Evolutionary conservation across 2,888 invertebrate genomes (phyloP).

Genomic region (Autographa pulchrina): DNA sequence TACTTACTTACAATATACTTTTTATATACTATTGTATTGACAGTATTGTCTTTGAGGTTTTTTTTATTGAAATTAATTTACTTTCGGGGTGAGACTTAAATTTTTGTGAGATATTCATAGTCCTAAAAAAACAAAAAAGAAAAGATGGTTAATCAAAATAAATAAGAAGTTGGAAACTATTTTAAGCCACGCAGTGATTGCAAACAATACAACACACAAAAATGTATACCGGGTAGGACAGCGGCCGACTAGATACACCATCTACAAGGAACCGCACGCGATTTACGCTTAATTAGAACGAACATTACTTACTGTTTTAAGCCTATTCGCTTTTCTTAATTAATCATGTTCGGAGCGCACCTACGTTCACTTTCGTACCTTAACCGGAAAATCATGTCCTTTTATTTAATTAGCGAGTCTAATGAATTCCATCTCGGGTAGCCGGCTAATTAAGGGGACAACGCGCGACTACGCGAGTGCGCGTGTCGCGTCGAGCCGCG

Average conservation of each 20-base stretch:
- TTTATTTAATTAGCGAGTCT: slow-evolving; percentile 82
- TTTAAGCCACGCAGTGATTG: slow-evolving; percentile 25
- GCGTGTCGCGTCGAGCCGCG: slow-evolving; percentile 53
- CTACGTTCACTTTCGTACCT: slow-evolving; percentile 77
- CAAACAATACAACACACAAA: slow-evolving; percentile 34
- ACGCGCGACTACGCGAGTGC: slow-evolving; percentile 60
- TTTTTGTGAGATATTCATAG: too few species aligned
- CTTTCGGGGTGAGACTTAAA: too few species aligned
- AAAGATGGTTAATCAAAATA: too few species aligned
- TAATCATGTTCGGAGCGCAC: slow-evolving; percentile 74
- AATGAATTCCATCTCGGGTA: slow-evolving; percentile 83
- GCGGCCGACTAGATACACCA: slow-evolving; percentile 26
- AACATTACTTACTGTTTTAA: slow-evolving; percentile 61
- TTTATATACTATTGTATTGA: too few species aligned
- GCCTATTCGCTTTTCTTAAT: slow-evolving; percentile 70
- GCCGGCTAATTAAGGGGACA: slow-evolving; percentile 75
- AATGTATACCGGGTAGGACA: slow-evolving; percentile 32
- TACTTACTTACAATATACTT: too few species aligned
- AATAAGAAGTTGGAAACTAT: slow-evolving; percentile 9
- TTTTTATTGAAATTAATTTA: too few species aligned
- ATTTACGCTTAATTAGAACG: slow-evolving; percentile 68
- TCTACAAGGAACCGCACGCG: slow-evolving; percentile 50
- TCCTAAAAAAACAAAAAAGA: too few species aligned
- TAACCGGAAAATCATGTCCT: slow-evolving; percentile 81
- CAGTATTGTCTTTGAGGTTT: too few species aligned